Percentiles rank a stretch among this genome's conserved stretches.
These are phyloP conservation scores for Cheilosia vulpina DNA, from an alignment of 2,888 invertebrate genomes.

Conservation along the genomic window DNA sequence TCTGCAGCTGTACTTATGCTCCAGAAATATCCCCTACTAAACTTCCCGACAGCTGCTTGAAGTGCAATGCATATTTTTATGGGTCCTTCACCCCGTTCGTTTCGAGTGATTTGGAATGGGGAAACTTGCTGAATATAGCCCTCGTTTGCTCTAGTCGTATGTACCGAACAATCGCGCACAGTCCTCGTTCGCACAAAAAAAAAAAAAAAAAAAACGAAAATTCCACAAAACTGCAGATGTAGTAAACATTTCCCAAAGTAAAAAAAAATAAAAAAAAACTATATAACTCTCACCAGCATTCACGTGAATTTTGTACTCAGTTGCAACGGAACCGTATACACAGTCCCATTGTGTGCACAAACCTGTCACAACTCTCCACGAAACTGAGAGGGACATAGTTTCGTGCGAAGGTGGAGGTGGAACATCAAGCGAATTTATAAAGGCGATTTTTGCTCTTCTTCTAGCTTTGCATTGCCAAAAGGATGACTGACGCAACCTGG, in stretches of 20 bases:
- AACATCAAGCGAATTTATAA: constrained; percentile 60
- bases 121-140: constrained; percentile 33
- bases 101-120: constrained; percentile 30
- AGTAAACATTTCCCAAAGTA: constrained; percentile 55
- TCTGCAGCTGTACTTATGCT: constrained; percentile 65
- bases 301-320: constrained; percentile 47
- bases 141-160: constrained; percentile 40
- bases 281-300: background rate
- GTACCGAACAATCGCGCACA: constrained; percentile 13
- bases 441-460: constrained; percentile 58
- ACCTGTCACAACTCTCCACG: constrained; percentile 58
- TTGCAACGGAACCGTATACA: constrained; percentile 43
- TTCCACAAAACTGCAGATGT: constrained; percentile 43
- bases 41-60: constrained; percentile 65
- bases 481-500: constrained; percentile 64
- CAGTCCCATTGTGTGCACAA: constrained; percentile 65
- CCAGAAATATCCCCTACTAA: constrained; percentile 67
- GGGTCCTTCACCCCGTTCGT: constrained; percentile 48
- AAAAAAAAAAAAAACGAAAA: background rate
- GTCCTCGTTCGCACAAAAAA: constrained; percentile 1
- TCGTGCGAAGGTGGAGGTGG: constrained; percentile 5
- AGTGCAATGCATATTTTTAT: constrained; percentile 65
- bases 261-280: background rate
- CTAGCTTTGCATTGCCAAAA: constrained; percentile 18
- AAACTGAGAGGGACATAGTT: too few relatives aligned